phyloP scores from a whole-genome alignment of 2,797 vertebrate species.

The Nasua narica region DNA sequence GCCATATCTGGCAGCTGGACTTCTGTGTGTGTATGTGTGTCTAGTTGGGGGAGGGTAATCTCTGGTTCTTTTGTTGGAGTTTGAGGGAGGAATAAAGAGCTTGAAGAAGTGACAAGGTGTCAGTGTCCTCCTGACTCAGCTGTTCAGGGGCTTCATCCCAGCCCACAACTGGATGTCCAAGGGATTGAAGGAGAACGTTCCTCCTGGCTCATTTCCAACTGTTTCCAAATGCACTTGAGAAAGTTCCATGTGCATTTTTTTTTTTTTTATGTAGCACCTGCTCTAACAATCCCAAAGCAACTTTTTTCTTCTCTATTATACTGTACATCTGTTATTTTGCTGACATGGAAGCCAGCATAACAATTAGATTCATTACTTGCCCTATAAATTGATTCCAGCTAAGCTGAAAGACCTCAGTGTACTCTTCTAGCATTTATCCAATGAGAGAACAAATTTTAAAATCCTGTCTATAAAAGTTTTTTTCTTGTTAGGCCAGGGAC shows the following conservation, averaged over 20 bases:
- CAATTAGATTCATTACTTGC: constrained; percentile 80
- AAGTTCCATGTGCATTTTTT: constrained; percentile 78
- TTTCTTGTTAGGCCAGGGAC: not conserved
- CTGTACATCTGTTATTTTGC: constrained; percentile 85
- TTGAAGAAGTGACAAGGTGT: constrained; percentile 81
- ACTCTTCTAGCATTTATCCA: constrained; percentile 57
- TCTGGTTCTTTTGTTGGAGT: constrained; percentile 64
- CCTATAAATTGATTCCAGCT: constrained; percentile 73
- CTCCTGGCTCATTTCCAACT: constrained; percentile 79
- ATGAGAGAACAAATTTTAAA: constrained; percentile 62
- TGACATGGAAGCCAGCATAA: constrained; percentile 82
- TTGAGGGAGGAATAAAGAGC: constrained; percentile 60
- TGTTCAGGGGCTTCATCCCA: constrained; percentile 79
- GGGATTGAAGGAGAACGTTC: constrained; percentile 75
- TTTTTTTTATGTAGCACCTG: constrained; percentile 82
- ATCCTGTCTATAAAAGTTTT: constrained; percentile 39
- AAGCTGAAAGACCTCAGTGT: constrained; percentile 68
- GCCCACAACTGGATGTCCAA: constrained; percentile 84
- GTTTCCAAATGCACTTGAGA: constrained; percentile 80
- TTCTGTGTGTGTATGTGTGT: not conserved
- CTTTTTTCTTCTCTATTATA: constrained; percentile 68
- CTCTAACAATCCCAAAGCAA: constrained; percentile 79
- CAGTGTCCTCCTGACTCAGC: constrained; percentile 82
- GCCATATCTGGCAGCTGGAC: constrained; percentile 75
- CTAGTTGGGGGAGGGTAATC: not conserved